Conservation (phyloP, 2,797 vertebrate species). For the Salmo trutta region DNA sequence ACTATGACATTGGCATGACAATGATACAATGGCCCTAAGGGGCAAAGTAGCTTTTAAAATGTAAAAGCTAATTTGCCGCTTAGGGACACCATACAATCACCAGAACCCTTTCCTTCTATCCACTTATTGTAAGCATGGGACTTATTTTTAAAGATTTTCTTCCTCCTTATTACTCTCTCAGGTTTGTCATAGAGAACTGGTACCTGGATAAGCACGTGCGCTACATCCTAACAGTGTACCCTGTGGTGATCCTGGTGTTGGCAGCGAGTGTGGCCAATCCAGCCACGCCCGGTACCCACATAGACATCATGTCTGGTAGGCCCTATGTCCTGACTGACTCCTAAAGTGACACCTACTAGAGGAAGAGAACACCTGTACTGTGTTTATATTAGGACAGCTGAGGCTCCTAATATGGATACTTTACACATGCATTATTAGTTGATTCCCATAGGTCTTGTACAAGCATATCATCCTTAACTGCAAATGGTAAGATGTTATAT, state of each 20-base stretch:
- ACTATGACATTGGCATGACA: neutral
- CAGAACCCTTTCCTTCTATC: neutral
- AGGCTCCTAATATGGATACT: neutral
- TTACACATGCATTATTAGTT: neutral
- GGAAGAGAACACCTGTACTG: neutral
- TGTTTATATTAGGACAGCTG: neutral
- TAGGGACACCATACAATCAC: neutral
- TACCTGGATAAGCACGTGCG: slow-evolving; percentile 72
- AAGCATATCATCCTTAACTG: neutral
- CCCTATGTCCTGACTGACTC: neutral
- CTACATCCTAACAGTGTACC: slow-evolving; percentile 75
- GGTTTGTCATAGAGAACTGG: slow-evolving; percentile 80
- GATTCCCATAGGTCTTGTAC: neutral
- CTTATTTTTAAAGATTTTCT: neutral
- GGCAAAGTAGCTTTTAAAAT: too few species aligned
- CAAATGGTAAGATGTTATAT: neutral
- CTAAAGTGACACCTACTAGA: neutral
- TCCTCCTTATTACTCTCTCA: slow-evolving; percentile 27
- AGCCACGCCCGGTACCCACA: neutral
- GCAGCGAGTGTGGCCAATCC: slow-evolving; percentile 52
- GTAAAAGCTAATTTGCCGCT: too few species aligned
- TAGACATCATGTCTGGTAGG: slow-evolving; percentile 70
- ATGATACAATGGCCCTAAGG: too few species aligned
- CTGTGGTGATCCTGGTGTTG: slow-evolving; percentile 72
- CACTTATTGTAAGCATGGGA: neutral